These are phyloP conservation scores for Carcinoscorpius rotundicauda DNA, from an alignment of 1,140 invertebrate species.

Conservation along the genomic window DNA sequence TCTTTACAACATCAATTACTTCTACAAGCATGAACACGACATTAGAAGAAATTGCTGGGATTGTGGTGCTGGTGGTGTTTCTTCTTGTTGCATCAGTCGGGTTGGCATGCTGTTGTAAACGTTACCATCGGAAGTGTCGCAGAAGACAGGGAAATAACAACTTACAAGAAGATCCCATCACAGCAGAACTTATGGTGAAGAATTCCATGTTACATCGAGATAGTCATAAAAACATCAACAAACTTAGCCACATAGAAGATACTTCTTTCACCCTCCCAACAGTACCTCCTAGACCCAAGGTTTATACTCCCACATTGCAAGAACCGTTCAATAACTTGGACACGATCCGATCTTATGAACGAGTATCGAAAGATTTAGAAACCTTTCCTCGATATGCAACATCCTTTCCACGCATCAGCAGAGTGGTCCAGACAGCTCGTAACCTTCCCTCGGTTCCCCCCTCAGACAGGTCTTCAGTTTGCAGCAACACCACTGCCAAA, in stretches of 20 bases:
- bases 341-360: conserved; percentile 79
- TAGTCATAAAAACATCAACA: conserved; percentile 30
- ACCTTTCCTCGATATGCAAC: conserved; percentile 48
- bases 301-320: conserved; percentile 65
- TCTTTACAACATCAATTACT: conserved; percentile 42
- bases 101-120: conserved; percentile 26
- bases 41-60: conserved; percentile 42
- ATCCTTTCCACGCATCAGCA: too few relatives aligned
- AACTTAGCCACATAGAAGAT: conserved; percentile 71
- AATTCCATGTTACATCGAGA: conserved; percentile 31
- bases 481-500: too few relatives aligned
- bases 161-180: conserved; percentile 41
- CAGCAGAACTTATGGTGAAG: conserved; percentile 29
- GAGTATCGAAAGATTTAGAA: conserved; percentile 82
- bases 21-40: conserved; percentile 49
- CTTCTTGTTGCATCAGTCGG: conserved; percentile 39
- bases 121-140: conserved; percentile 26
- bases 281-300: conserved; percentile 57
- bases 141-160: conserved; percentile 36
- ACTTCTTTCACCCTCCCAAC: conserved; percentile 37
- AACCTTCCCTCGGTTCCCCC: too few relatives aligned
- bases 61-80: conserved; percentile 42
- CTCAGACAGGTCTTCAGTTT: too few relatives aligned
- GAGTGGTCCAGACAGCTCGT: too few relatives aligned
- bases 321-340: conserved; percentile 53